A percentile compares a stretch with the other conserved stretches of the same genome.
Conservation (phyloP, 2,113 vertebrate species). For the Vicugna pacos region DNA sequence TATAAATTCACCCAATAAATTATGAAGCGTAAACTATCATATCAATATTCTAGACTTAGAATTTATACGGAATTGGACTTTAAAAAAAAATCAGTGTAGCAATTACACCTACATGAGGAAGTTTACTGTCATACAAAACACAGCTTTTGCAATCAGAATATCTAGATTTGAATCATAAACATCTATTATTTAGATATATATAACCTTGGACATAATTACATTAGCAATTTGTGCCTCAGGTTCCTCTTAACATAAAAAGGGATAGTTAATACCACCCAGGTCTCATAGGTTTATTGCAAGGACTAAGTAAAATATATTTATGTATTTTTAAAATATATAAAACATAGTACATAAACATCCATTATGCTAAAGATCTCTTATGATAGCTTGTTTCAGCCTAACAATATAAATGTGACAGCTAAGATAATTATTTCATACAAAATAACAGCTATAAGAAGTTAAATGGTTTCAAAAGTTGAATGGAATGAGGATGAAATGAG, state of each 20-base stretch:
- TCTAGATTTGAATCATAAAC: too few species aligned
- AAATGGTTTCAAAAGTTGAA: neutral
- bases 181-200: too few species aligned
- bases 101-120: too few species aligned
- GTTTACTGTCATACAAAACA: too few species aligned
- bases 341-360: neutral
- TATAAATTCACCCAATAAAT: too few species aligned
- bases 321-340: neutral
- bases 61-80: too few species aligned
- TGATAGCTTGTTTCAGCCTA: neutral
- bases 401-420: neutral
- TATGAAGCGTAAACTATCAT: too few species aligned
- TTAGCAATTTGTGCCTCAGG: too few species aligned
- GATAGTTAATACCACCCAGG: neutral
- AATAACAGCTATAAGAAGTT: neutral
- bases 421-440: neutral
- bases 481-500: neutral
- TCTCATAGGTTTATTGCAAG: neutral
- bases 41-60: too few species aligned
- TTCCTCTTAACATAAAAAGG: neutral
- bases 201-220: too few species aligned
- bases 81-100: too few species aligned
- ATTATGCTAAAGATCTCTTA: neutral
- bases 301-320: neutral
- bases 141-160: too few species aligned